Evolutionary conservation across 1,140 invertebrate genomes (phyloP), one percentile per base, ranked within the genome.

Genomic region (Conopomorpha cramerella): DNA sequence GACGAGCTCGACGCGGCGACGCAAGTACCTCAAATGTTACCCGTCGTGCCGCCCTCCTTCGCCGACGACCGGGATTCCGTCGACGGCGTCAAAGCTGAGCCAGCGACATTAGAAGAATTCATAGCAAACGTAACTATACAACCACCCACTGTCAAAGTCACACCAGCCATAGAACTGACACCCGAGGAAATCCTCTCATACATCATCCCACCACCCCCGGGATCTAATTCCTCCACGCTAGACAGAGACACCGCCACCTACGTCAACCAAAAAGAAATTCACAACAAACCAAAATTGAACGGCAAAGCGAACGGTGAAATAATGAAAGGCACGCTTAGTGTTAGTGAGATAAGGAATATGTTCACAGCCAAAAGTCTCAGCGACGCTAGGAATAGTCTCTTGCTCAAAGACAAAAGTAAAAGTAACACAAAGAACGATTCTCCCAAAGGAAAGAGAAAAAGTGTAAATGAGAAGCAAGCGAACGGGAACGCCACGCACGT

Each of bases 111-210:
- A 41, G 92, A 95, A 59, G 82, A 86, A 33, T 91, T 95, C 54
- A 84, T 94, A 49, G 90, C 89, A 10, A 88, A 86, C 47, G 86
- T 93, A 16, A 87, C 87, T 13, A 84, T 94, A 31, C 90, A 88
- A 16, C 91, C 91, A 4, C 85, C 85, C 6, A 84, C 84, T n/a
- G 79, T 84, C 38, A 85, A 84, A 62, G 57, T 83, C 3, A 84
- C 82, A n/a, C 84, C 85, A 16, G 84, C 86, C 10, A 82, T 87
- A 43, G 86, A 87, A 55, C 57, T 89, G 7, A 89, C 87, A 0
- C 86, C 86, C 1, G 86, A 90, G 64, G 86, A 91, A 68, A 87
- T 91, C 27, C 85, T 88, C 71, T 85, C 87, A 0, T 89, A 87
- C 39, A 91, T 91, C 19, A 91, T 91, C 54, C 90, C 89, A 19